A percentile compares a stretch with the other conserved stretches of the same genome.
Evolutionary conservation across 2,797 vertebrate genomes (phyloP).

Genomic region (Coreius guichenoti): DNA sequence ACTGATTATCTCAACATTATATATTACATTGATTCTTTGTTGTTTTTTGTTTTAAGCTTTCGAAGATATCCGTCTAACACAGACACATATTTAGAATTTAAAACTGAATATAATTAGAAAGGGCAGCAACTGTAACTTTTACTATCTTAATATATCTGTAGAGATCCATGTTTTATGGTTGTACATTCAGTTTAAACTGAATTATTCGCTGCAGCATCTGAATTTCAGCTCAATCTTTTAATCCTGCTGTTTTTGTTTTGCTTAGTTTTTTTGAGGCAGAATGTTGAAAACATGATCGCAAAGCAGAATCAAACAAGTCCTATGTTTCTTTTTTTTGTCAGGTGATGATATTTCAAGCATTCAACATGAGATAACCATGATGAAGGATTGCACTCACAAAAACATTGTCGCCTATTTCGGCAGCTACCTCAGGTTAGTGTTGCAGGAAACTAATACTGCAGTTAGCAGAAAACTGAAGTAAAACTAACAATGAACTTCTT

Average conservation of each 20-base stretch:
- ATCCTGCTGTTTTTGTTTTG: background rate
- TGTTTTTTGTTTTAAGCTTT: background rate
- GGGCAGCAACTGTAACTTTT: background rate
- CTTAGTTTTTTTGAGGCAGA: background rate
- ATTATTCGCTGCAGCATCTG: background rate
- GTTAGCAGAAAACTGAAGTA: background rate
- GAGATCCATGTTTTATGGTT: background rate
- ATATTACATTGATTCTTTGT: background rate
- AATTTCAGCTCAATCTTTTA: slow-evolving; percentile 8
- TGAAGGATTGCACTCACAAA: slow-evolving; percentile 78
- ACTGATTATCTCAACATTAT: background rate
- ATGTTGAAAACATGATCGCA: background rate
- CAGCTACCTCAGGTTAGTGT: slow-evolving; percentile 80
- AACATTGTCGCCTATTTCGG: slow-evolving; percentile 82
- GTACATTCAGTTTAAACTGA: background rate
- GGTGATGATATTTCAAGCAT: slow-evolving; percentile 81
- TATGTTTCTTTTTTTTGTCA: slow-evolving; percentile 54
- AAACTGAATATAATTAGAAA: background rate
- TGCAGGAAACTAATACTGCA: background rate
- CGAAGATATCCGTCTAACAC: background rate
- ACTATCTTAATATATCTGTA: background rate
- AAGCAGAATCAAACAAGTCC: background rate
- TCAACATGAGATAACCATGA: slow-evolving; percentile 82
- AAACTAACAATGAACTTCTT: slow-evolving; percentile 12
- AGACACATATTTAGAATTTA: background rate